Conservation (phyloP, 2,888 invertebrate genomes). For the Buathra laborator region DNA sequence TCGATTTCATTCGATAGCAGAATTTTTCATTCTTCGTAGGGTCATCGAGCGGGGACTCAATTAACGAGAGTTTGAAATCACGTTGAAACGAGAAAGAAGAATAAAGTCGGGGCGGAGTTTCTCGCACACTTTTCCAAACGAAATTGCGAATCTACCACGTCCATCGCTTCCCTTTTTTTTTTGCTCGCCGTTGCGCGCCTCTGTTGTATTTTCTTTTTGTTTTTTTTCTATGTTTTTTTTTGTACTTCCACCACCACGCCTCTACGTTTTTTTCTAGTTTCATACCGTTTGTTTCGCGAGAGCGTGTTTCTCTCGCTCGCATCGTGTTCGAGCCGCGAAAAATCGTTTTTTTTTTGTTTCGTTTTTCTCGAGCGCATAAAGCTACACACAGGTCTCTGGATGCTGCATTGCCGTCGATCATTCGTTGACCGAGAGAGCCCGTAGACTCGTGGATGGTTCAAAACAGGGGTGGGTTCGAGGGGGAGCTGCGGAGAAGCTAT, state of each 20-base stretch:
- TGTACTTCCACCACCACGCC: not conserved
- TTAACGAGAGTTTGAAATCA: slow-evolving; percentile 28
- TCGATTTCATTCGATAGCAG: not conserved
- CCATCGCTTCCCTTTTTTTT: not conserved
- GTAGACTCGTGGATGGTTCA: slow-evolving; percentile 1
- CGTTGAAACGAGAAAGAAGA: slow-evolving; percentile 23
- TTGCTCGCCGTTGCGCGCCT: not conserved
- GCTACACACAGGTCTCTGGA: not conserved
- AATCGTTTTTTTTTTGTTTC: slow-evolving; percentile 47
- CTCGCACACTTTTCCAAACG: slow-evolving; percentile 13
- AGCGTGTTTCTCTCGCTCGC: not conserved
- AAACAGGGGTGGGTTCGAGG: not conserved
- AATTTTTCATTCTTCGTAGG: not conserved
- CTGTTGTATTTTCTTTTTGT: not conserved
- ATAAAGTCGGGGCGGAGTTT: not conserved
- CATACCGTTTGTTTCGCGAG: slow-evolving; percentile 27
- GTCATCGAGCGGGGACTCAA: slow-evolving; percentile 4
- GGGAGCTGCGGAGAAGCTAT: not conserved
- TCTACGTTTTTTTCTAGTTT: slow-evolving; percentile 6
- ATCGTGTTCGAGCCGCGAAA: slow-evolving; percentile 33
- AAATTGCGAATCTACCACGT: slow-evolving; percentile 40
- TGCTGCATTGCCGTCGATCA: slow-evolving; percentile 43
- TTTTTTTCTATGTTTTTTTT: slow-evolving; percentile 4
- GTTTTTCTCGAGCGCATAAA: not conserved
- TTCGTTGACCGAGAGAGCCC: slow-evolving; percentile 38